These are phyloP conservation scores for Bellardia bayeri DNA, from an alignment of 2,888 invertebrate species.

Conservation along the genomic window DNA sequence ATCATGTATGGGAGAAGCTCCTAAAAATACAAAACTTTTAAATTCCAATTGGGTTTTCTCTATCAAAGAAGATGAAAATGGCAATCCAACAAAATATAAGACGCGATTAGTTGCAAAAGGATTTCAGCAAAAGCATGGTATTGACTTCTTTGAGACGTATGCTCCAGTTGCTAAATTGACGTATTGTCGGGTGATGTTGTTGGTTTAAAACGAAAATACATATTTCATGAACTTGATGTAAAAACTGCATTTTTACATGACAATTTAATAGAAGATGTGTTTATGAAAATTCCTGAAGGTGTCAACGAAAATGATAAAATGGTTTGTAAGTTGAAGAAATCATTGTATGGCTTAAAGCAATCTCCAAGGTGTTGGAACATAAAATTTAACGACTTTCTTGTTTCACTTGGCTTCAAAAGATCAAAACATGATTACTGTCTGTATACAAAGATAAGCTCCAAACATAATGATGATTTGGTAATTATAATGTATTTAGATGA, in stretches of 20 bases:
- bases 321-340: neutral
- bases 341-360: neutral
- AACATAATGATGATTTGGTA: neutral
- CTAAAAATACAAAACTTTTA: neutral
- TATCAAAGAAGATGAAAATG: neutral
- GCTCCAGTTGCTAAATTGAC: slow-evolving; percentile 16
- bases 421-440: neutral
- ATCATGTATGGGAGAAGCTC: no score
- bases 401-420: neutral
- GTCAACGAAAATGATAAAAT: neutral
- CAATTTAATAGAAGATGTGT: no score
- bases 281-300: neutral
- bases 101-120: slow-evolving; percentile 3
- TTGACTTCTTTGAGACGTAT: no score
- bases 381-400: neutral
- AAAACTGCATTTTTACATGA: no score
- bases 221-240: no score
- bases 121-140: no score
- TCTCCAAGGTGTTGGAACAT: neutral
- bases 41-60: slow-evolving; percentile 26
- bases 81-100: neutral
- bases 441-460: neutral
- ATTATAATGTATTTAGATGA: slow-evolving; percentile 1
- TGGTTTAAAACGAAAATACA: no score
- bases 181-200: no score